A percentile compares a stretch with the other conserved stretches of the same genome.
These are phyloP conservation scores for Lepidochitona cinerea DNA, from an alignment of 2,888 invertebrate species.

Conservation along the genomic window DNA sequence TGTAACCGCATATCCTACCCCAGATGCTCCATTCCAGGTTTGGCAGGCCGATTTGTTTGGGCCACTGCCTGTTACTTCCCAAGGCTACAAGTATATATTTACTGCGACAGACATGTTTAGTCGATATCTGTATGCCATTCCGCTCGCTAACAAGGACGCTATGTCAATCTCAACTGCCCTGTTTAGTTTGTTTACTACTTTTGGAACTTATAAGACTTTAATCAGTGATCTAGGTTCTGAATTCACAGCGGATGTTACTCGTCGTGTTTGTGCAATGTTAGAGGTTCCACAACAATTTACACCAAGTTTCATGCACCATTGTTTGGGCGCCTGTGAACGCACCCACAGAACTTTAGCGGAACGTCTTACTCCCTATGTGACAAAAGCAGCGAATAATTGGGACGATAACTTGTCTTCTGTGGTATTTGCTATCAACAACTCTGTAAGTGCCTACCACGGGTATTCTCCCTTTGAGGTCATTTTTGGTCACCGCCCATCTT, in stretches of 20 bases:
- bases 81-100: neutral
- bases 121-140: neutral
- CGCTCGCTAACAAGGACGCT: constrained; percentile 1
- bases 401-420: too few species aligned
- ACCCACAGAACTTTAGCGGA: constrained; percentile 4
- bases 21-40: neutral
- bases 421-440: too few species aligned
- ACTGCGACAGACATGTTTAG: neutral
- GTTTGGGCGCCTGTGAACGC: neutral
- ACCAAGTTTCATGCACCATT: constrained; percentile 5
- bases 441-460: too few species aligned
- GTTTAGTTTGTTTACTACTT: constrained; percentile 3
- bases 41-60: neutral
- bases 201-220: neutral
- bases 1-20: neutral
- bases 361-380: too few species aligned
- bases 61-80: neutral
- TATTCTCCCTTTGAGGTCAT: too few species aligned
- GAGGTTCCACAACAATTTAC: neutral
- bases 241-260: neutral
- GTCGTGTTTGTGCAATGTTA: neutral
- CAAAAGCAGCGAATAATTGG: too few species aligned
- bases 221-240: constrained; percentile 7
- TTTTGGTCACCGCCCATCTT: too few species aligned
- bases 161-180: neutral